Base-by-base conservation (phyloP, 2,797 vertebrate genomes). In the Cuculus canorus region DNA sequence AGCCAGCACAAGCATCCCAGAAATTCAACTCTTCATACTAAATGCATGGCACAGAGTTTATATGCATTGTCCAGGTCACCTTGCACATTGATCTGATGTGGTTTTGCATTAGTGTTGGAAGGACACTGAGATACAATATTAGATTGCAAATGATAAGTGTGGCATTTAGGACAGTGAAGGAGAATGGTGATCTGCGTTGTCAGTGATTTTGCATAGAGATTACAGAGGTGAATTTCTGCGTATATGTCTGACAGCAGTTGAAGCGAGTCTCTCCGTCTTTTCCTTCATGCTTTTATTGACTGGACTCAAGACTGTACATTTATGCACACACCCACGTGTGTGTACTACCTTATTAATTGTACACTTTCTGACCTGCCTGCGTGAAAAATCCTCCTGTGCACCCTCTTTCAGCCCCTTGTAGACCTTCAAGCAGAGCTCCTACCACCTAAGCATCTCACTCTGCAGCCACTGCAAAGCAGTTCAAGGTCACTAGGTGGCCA, bases 401-500 rank as follows among this genome's bases (percentile, higher is more conserved):
- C 6, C 17, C 17, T 47, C 0, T 0, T 23, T 79, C 60, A 56
- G 63, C 12, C 77, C n/a, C 32, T 70, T 1, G 0, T 9, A 54
- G n/a, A 10, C 61, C 50, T 43, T 37, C 14, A 28, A 48, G 35
- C 41, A 33, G 35, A 45, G 35, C 53, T 79, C 50, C 35, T 1
- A 2, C 76, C 41, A 32, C 9, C 47, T 48, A 73, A 54, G 48
- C 32, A 53, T 27, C 47, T 73, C 9, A 1, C 15, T 32, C 52
- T 19, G 28, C 68, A 73, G 80, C 32, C 0, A 2, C 76, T 73
- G 60, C 57, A 82, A 87, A 93, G 90, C 75, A 84, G 50, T 22
- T 86, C 71, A 68, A 88, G 83, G 90, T 95, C 94, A 54, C 83
- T 96, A 94, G 90, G 69, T 95, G 90, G 94, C 85, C 75, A 68